These are phyloP conservation scores for Sternotherus odoratus DNA, from an alignment of 2,797 vertebrate genomes.

Conservation along the genomic window DNA sequence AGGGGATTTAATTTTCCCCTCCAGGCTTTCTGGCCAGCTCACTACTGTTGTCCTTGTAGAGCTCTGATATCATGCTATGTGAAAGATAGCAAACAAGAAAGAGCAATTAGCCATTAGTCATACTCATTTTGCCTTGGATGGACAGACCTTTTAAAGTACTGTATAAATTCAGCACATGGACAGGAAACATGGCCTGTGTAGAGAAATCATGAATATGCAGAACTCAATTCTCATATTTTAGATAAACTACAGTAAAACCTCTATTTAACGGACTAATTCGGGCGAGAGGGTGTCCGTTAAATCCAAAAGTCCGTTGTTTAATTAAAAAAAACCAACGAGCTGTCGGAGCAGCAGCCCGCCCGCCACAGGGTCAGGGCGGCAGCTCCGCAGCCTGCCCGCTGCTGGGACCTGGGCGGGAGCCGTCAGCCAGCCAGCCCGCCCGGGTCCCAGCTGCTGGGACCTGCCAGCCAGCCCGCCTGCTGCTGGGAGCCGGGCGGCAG, in stretches of 20 bases:
- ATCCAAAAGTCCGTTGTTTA: no score
- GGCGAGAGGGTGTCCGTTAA: no score
- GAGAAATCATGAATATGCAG: not conserved
- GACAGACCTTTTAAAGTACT: slow-evolving; percentile 49
- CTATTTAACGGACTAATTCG: no score
- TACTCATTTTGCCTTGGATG: slow-evolving; percentile 54
- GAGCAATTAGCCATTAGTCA: slow-evolving; percentile 73
- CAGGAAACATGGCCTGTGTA: slow-evolving; percentile 6
- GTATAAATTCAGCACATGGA: not conserved
- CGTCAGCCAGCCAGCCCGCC: no score
- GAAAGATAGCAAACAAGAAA: slow-evolving; percentile 62
- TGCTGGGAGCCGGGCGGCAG: no score
- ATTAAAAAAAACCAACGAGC: no score
- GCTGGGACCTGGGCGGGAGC: no score
- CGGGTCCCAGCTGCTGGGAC: no score
- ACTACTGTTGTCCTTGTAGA: slow-evolving; percentile 68
- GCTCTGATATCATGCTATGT: slow-evolving; percentile 66
- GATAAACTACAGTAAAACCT: not conserved
- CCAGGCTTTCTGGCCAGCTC: slow-evolving; percentile 74
- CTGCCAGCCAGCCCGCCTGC: no score
- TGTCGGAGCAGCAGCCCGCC: no score
- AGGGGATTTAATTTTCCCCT: slow-evolving; percentile 78
- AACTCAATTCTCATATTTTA: slow-evolving; percentile 10
- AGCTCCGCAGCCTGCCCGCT: no score
- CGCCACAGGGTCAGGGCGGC: no score